Evolutionary conservation across 2,113 vertebrate genomes (phyloP).

Genomic region (Tenebrosternarchus preto): DNA sequence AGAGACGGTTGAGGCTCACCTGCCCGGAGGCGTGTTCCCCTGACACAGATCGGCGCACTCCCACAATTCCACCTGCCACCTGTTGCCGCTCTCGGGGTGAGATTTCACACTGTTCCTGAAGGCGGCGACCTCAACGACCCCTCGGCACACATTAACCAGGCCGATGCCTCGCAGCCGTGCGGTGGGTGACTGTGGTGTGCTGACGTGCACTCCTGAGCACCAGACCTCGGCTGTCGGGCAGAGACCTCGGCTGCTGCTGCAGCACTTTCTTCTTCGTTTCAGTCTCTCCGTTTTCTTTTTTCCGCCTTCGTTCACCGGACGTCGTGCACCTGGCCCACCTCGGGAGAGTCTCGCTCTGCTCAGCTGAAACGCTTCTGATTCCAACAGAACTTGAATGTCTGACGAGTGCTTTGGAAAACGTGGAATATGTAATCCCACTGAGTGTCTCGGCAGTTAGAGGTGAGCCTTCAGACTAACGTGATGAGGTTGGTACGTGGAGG

Average conservation of each 20-base stretch:
- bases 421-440: no score
- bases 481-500: no score
- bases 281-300: not conserved
- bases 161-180: not conserved
- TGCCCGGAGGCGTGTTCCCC: slow-evolving; percentile 41
- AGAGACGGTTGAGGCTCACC: slow-evolving; percentile 20
- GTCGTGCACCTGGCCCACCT: not conserved
- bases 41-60: slow-evolving; percentile 36
- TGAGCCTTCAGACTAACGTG: not conserved
- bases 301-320: not conserved
- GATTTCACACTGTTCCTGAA: slow-evolving; percentile 60
- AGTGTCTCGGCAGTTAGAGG: no score
- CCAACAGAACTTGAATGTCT: not conserved
- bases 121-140: slow-evolving; percentile 35
- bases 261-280: not conserved
- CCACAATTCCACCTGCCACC: slow-evolving; percentile 40
- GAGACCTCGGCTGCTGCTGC: not conserved
- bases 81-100: slow-evolving; percentile 49
- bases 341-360: not conserved
- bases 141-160: not conserved
- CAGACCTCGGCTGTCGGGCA: not conserved
- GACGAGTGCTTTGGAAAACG: no score
- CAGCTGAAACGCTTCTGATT: not conserved
- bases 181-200: slow-evolving; percentile 20
- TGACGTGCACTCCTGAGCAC: not conserved